Evolutionary conservation across 2,888 invertebrate species (phyloP).

Genomic region (Branchipolynoe longqiensis): DNA sequence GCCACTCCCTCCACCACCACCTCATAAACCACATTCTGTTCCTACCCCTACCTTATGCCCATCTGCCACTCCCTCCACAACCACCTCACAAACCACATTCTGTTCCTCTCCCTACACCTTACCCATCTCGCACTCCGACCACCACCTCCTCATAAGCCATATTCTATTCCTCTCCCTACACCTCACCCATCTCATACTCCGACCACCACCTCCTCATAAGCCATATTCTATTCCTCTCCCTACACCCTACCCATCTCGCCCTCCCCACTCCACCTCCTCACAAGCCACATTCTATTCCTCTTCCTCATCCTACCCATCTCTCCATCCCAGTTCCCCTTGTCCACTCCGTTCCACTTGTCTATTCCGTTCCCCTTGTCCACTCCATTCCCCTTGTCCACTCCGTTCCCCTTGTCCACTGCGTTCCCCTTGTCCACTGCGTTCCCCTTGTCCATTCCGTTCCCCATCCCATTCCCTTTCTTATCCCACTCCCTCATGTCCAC

Average conservation of each 20-base stretch:
- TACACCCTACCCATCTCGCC: neutral
- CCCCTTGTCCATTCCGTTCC: no score
- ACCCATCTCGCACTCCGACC: neutral
- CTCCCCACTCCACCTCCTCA: no score
- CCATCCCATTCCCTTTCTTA: no score
- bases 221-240: neutral
- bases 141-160: neutral
- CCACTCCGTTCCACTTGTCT: slow-evolving; percentile 13
- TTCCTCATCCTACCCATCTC: no score
- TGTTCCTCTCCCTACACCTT: neutral
- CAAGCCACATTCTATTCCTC: no score
- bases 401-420: no score
- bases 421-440: no score
- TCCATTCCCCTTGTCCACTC: no score
- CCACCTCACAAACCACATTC: neutral
- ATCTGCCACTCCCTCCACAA: neutral
- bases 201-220: neutral
- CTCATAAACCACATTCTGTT: neutral
- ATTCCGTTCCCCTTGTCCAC: no score
- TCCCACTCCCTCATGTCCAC: no score
- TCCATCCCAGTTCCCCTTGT: no score
- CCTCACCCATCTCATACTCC: neutral
- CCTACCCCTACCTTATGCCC: neutral
- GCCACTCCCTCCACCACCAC: neutral
- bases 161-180: neutral